phyloP scores from a whole-genome alignment of 64 coral and sea anemone genomes.

The Orbicella faveolata region DNA sequence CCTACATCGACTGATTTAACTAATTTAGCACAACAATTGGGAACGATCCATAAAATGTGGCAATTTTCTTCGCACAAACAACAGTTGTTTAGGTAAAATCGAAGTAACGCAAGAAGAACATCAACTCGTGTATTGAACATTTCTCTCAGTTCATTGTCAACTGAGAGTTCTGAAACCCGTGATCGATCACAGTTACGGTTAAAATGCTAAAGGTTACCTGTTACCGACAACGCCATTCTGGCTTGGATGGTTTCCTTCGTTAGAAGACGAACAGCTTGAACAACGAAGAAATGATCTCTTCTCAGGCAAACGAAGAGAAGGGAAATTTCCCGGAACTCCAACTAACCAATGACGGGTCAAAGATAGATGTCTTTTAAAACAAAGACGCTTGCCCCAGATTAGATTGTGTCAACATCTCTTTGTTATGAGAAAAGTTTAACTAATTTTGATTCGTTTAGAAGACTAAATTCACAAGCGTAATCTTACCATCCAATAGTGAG shows the following conservation, averaged over 20 bases:
- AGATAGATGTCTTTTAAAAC: not conserved
- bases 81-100: too few relatives aligned
- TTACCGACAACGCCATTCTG: not conserved
- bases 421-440: not conserved
- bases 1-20: too few relatives aligned
- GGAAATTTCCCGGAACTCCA: constrained; percentile 23
- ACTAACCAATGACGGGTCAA: not conserved
- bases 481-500: not conserved
- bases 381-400: not conserved
- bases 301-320: not conserved
- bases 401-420: not conserved
- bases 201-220: not conserved
- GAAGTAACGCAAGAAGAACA: too few relatives aligned
- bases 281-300: too few relatives aligned
- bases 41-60: too few relatives aligned
- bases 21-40: too few relatives aligned
- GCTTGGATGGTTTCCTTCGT: too few relatives aligned
- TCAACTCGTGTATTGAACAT: too few relatives aligned
- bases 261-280: not conserved
- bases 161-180: not conserved
- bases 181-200: not conserved
- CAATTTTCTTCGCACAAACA: too few relatives aligned
- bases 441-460: not conserved
- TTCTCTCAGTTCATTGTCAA: too few relatives aligned
- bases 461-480: not conserved